Conservation (phyloP, 2,113 vertebrate species). For the Lamprologus ornatipinnis region DNA sequence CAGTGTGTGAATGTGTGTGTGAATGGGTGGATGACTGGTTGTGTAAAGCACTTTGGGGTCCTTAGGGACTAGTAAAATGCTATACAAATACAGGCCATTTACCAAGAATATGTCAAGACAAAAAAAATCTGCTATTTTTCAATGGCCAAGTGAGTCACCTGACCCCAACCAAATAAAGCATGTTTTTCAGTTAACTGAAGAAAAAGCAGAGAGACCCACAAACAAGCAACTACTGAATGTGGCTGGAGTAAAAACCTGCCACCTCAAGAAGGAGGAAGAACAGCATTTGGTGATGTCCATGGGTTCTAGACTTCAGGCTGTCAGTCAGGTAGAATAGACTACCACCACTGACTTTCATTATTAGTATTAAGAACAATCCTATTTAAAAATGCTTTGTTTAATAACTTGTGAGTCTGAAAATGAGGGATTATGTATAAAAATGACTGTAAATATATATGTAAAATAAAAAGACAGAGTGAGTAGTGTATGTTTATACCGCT, state of each 20-base stretch:
- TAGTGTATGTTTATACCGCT: constrained; percentile 41
- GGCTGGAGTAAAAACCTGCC: background rate
- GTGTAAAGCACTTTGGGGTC: too few relatives aligned
- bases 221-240: background rate
- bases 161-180: background rate
- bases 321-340: background rate
- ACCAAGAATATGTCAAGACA: background rate
- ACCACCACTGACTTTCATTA: background rate
- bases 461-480: background rate
- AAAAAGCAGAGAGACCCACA: background rate
- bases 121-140: background rate
- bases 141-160: background rate
- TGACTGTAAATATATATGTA: background rate
- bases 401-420: background rate
- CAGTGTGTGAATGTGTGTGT: too few relatives aligned
- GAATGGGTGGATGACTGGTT: too few relatives aligned
- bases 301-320: background rate
- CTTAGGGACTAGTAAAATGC: too few relatives aligned
- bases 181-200: background rate
- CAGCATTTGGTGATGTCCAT: background rate
- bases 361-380: background rate
- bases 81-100: too few relatives aligned
- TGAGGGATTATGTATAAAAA: background rate
- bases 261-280: background rate
- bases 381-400: background rate